Base-by-base conservation (phyloP, 2,888 invertebrate species). In the Pecten maximus region DNA sequence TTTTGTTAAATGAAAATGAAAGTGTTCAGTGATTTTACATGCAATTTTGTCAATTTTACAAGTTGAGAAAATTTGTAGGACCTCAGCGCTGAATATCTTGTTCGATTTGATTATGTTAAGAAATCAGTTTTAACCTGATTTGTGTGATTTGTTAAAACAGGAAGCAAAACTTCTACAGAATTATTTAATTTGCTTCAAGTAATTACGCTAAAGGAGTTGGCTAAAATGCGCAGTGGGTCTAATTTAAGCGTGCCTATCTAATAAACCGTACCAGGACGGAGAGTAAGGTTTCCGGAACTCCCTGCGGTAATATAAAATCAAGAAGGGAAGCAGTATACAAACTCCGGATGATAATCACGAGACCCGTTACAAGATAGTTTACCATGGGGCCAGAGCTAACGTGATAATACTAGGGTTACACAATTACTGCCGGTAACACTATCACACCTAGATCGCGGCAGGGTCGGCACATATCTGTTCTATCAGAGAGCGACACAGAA, bases 221-320 rank as follows among this genome's bases (percentile, higher is more conserved):
- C 35, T 12, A 35, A 15, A 74, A 35, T 74, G 12, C 10, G 74
- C 12, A 74, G 6, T 74, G 35, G 35, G 19, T 74, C 74, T 74
- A 74, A 35, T 35, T 0, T 6, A 35, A 10, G 35, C 74, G 28
- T 74, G 35, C 28, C 74, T 74, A 74, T 74, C 74, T 74, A 74
- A 74, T 74, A 35, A 3, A 74, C 74, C 74, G 74, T 28, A 74
- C 35, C 74, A 60, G 74, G 74, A 35, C 35, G 74, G 35, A 28
- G 35, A 35, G 74, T 74, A 74, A 74, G 74, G 74, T 74, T 74
- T 74, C 74, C 74, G 74, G 35, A 74, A 74, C 74, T 74, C 74
- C 74, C 35, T 4, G 74, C 2, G 74, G 74, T 74, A 35, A 35
- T 74, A 35, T 35, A 74, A 74, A 74, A 74, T 74, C 74, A 74